Conservation (phyloP, 1,140 invertebrate species). For the Euwallacea fornicatus region DNA sequence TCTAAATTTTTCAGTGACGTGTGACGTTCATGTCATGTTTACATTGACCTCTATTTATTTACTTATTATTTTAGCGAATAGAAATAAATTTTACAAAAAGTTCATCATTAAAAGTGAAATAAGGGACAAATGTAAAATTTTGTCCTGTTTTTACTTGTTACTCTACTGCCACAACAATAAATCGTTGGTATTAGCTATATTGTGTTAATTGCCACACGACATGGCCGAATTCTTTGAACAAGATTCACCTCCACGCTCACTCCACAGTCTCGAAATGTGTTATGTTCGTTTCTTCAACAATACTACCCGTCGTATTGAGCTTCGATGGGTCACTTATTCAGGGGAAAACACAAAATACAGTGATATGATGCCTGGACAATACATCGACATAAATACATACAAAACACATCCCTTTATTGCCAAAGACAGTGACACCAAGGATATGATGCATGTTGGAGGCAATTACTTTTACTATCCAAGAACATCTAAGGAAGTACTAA, state of each 20-base stretch:
- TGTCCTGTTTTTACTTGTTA: no score
- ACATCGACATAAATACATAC: conserved; percentile 69
- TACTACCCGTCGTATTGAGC: conserved; percentile 62
- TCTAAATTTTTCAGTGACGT: no score
- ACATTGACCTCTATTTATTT: no score
- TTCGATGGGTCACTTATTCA: conserved; percentile 76
- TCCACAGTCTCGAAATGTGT: conserved; percentile 56
- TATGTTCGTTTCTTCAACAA: conserved; percentile 71
- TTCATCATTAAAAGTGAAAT: no score
- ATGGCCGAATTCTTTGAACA: no score
- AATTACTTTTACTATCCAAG: conserved; percentile 50
- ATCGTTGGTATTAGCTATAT: no score
- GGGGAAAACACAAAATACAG: conserved; percentile 62
- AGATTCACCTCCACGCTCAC: conserved; percentile 52
- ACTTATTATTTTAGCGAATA: no score
- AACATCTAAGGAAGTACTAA: conserved; percentile 42
- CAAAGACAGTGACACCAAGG: conserved; percentile 62
- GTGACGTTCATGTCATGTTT: no score
- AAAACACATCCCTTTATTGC: conserved; percentile 76
- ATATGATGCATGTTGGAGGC: conserved; percentile 55
- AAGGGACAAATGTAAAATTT: no score
- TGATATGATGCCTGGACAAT: conserved; percentile 56
- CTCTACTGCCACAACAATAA: no score
- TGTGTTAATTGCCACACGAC: no score
- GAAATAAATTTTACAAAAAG: no score